These are phyloP conservation scores for Cyanoliseus patagonus DNA, from an alignment of 2,113 vertebrate species.

Conservation along the genomic window DNA sequence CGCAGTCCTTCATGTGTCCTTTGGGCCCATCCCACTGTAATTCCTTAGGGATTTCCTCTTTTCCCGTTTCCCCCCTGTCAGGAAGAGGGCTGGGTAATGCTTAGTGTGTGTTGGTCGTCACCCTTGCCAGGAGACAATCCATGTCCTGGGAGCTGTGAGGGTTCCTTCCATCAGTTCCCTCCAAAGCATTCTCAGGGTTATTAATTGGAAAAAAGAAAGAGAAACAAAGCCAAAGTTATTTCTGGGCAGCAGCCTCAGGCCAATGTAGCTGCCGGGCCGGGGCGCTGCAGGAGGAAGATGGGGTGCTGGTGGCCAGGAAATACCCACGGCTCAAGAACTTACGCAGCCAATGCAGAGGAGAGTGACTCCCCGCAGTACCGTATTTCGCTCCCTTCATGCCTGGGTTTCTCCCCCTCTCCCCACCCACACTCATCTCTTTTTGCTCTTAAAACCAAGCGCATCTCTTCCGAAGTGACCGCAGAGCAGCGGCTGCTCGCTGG, in stretches of 20 bases:
- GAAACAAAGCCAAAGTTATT: background rate
- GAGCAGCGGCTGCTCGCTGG: fast-evolving
- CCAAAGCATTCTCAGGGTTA: background rate
- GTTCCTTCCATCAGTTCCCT: background rate
- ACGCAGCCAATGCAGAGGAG: background rate
- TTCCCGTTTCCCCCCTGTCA: background rate
- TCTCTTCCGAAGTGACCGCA: background rate
- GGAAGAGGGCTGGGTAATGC: background rate
- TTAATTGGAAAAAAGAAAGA: background rate
- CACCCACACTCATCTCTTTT: background rate
- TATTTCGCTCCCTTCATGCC: background rate
- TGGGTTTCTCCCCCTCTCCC: background rate
- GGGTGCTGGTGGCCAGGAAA: background rate
- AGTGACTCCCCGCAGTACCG: background rate
- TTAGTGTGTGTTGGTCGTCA: background rate
- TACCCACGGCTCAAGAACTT: fast-evolving
- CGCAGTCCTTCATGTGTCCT: background rate
- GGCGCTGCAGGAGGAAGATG: background rate
- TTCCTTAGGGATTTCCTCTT: background rate
- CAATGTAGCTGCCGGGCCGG: fast-evolving
- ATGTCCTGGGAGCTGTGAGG: background rate
- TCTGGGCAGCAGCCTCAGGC: background rate
- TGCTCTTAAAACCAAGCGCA: background rate
- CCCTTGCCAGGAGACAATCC: fast-evolving
- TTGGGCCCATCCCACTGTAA: background rate